Base-by-base conservation (phyloP, 2,113 vertebrate genomes). In the Hippocampus zosterae region DNA sequence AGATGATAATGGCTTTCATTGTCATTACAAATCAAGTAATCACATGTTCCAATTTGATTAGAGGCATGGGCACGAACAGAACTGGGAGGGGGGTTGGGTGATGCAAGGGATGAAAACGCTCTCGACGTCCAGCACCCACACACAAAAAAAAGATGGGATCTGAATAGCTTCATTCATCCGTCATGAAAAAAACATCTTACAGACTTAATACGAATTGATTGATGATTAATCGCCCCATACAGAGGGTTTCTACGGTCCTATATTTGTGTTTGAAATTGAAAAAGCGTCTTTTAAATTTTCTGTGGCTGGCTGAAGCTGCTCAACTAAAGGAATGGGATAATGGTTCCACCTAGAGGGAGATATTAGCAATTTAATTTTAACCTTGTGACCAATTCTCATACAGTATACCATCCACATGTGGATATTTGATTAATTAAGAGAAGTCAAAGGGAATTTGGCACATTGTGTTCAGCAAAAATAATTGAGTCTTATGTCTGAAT, bases 281-380 rank as follows among this genome's bases (percentile, higher is more conserved):
- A 56, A 59, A 59, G 41, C 40, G 71, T 69, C 29, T 55, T 68
- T 62, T n/a, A 9, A 42, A 46, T 25, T 23, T 70, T 1, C 25
- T 46, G 33, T 66, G 5, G 33, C 56, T 74, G 66, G 46, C 62
- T 71, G 19, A 53, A 3, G 52, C 8, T 53, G 29, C 42, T 50
- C 71, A 37, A 53, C 55, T 68, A 53, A 7, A 78, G 29, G 19
- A 56, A 70, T 56, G 52, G 52, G 62, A 71, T 52, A 37, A 48
- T 64, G 76, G 56, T 68, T 46, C 76, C 71, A 60, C 13, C 70
- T 72, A 21, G 19, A 37, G 61, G 55, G 19, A 5, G 70, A 71
- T 52, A 73, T 62, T 69, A 59, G 55, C 48, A 61, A 2, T 66
- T 1, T 2, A 57, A 71, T 18, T 27, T 2, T 23, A 52, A 25